These are phyloP conservation scores for Schlechtendalia chinensis DNA, from an alignment of 1,140 invertebrate genomes.

Conservation along the genomic window DNA sequence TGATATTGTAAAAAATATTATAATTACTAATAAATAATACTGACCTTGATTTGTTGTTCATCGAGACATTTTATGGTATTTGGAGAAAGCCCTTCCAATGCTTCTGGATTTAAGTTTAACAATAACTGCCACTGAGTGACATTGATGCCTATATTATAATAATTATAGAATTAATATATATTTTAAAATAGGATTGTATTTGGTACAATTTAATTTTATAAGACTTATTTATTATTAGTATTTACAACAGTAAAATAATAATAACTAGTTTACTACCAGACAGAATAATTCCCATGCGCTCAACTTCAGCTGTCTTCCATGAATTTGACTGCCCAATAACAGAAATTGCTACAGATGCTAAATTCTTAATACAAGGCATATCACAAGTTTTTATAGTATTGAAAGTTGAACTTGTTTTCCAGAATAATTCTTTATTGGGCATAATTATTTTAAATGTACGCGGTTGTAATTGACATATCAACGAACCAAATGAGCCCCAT, in stretches of 20 bases:
- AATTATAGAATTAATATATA: background rate
- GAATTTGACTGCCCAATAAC: conserved; percentile 15
- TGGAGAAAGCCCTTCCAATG: conserved; percentile 35
- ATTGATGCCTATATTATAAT: conserved; percentile 12
- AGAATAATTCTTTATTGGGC: conserved; percentile 31
- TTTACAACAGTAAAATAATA: background rate
- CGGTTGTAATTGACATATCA: conserved; percentile 27
- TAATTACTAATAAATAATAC: background rate
- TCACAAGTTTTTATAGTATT: conserved; percentile 11
- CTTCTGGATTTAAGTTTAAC: conserved; percentile 15
- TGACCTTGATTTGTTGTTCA: conserved; percentile 34
- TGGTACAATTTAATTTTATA: background rate
- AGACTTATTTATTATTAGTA: background rate
- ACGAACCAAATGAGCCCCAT: conserved; percentile 37
- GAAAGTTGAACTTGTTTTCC: conserved; percentile 35
- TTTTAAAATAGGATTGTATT: background rate
- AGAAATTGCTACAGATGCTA: conserved; percentile 37
- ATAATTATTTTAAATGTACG: conserved; percentile 15
- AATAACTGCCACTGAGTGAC: conserved; percentile 32
- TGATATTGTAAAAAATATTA: background rate
- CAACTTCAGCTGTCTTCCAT: conserved; percentile 32
- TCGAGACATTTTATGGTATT: conserved; percentile 22
- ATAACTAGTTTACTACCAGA: conserved; percentile 11
- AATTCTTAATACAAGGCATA: conserved; percentile 17
- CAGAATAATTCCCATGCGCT: conserved; percentile 29